Evolutionary conservation across 1,140 invertebrate genomes (phyloP).

Genomic region (Eumeta japonica): DNA sequence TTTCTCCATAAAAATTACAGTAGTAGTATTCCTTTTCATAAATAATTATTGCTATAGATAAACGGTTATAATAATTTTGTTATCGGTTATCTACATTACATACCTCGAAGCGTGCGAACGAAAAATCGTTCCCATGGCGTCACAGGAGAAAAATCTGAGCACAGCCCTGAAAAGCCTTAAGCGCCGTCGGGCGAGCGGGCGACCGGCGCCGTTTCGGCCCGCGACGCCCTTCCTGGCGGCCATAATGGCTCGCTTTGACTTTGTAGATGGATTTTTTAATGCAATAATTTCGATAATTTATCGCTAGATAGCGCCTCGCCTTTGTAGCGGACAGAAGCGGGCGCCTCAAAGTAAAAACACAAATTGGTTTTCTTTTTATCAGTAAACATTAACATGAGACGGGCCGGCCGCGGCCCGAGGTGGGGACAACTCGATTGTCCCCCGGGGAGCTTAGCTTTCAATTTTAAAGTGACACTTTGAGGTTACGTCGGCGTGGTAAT

Average conservation of each 20-base stretch:
- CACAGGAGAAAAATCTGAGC: conserved; percentile 19
- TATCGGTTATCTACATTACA: no score
- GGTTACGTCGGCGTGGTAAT: conserved; percentile 27
- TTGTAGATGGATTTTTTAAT: conserved; percentile 68
- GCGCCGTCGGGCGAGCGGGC: conserved; percentile 1
- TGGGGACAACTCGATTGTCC: conserved; percentile 22
- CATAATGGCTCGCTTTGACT: conserved; percentile 60
- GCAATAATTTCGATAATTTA: conserved; percentile 69
- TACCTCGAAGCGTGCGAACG: no score
- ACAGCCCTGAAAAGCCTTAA: conserved; percentile 9
- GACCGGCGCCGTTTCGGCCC: conserved; percentile 14
- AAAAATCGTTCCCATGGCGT: conserved; percentile 24
- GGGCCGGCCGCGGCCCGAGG: not conserved
- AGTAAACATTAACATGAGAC: conserved; percentile 24
- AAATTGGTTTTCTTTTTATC: conserved; percentile 41
- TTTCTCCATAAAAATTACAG: no score
- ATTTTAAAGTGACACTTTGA: conserved; percentile 29
- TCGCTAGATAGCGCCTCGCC: conserved; percentile 49
- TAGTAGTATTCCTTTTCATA: no score
- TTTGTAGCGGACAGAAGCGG: conserved; percentile 25
- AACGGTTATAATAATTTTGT: no score
- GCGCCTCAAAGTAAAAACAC: conserved; percentile 12
- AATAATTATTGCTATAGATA: conserved; percentile 17
- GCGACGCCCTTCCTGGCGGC: conserved; percentile 9
- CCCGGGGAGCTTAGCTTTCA: conserved; percentile 25